Percentiles rank a stretch among this genome's conserved stretches.
phyloP scores from a whole-genome alignment of 2,113 vertebrate species.

The Puntigrus tetrazona region DNA sequence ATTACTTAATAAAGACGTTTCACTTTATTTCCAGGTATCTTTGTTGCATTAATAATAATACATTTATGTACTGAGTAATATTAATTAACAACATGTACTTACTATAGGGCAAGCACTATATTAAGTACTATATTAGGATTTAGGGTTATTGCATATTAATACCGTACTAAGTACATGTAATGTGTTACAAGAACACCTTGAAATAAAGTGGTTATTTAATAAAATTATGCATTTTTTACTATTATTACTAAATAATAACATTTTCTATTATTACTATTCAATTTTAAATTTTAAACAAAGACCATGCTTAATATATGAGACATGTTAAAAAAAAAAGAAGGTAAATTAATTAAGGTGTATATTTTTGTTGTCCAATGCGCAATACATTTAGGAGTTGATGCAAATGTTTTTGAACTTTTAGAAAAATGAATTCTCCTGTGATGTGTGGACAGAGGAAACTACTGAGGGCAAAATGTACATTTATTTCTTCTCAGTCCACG shows the following conservation, averaged over 20 bases:
- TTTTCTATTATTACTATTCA: not conserved
- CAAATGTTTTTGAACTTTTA: not conserved
- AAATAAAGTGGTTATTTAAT: not conserved
- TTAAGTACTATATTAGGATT: too few relatives aligned
- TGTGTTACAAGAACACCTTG: too few relatives aligned
- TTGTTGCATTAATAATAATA: too few relatives aligned
- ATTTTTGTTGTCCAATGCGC: not conserved
- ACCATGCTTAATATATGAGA: not conserved
- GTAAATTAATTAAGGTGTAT: not conserved
- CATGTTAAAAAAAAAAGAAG: not conserved
- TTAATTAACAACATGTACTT: too few relatives aligned
- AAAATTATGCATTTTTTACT: not conserved
- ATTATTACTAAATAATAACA: not conserved
- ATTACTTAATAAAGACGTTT: too few relatives aligned
- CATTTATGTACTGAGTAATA: too few relatives aligned
- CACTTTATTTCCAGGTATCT: too few relatives aligned
- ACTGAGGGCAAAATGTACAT: not conserved
- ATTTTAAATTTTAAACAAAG: too few relatives aligned
- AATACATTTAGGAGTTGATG: not conserved
- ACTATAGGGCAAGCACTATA: too few relatives aligned
- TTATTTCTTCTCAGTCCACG: not conserved
- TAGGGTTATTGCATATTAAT: not conserved
- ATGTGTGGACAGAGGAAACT: not conserved
- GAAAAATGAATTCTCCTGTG: not conserved
- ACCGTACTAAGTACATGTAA: too few relatives aligned